Percentiles rank a stretch among this genome's conserved stretches.
phyloP scores from a whole-genome alignment of 2,797 vertebrate genomes.

The Graptemys geographica region DNA sequence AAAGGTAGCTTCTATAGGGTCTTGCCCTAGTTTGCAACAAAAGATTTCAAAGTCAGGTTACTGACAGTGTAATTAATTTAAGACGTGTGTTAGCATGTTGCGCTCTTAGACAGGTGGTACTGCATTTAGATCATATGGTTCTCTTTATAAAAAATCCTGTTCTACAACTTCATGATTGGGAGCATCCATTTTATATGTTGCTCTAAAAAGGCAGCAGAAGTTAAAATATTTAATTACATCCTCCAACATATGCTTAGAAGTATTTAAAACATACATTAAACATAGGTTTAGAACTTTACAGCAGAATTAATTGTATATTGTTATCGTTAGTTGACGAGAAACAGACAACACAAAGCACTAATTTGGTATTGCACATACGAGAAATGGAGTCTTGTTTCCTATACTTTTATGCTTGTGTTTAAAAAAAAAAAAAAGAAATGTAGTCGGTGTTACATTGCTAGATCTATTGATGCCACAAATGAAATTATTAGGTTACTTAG shows the following conservation, averaged over 20 bases:
- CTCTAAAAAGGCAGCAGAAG: neutral
- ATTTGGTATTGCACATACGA: neutral
- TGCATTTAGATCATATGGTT: neutral
- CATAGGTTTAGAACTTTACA: neutral
- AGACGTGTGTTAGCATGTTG: neutral
- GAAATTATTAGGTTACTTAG: neutral
- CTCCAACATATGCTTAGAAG: neutral
- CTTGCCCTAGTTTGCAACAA: neutral
- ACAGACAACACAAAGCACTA: neutral
- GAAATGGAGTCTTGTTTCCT: neutral
- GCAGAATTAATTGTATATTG: neutral
- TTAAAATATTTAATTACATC: neutral
- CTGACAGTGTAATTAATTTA: neutral
- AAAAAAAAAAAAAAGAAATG: neutral
- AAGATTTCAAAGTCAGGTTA: neutral
- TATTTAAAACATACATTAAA: neutral
- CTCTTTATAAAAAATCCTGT: neutral
- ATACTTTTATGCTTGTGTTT: neutral
- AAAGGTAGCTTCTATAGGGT: neutral
- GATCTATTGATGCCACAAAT: neutral
- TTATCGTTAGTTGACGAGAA: neutral
- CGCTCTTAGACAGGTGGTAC: neutral
- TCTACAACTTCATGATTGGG: neutral
- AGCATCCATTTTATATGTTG: accelerated
- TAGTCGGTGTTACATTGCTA: neutral